Base-by-base conservation (phyloP, 2,797 vertebrate species). In the Nannoperca obscura region DNA sequence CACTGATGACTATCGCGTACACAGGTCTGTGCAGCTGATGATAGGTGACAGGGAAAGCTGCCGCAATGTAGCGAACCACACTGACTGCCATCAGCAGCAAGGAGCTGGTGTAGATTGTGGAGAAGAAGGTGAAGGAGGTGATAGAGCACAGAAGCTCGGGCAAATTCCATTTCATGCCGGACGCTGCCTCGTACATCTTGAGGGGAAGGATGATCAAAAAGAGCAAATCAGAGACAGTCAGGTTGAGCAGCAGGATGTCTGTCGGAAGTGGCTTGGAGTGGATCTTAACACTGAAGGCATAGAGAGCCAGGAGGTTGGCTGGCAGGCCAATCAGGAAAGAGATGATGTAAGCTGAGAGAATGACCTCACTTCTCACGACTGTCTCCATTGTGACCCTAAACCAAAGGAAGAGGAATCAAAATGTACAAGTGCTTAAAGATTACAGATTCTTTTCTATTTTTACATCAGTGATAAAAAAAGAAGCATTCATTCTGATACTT, bases 61-160 rank as follows among this genome's bases (percentile, higher is more conserved):
- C 93, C 0, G 86, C 94, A 0, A 97, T 77, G 66, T 96, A 97
- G 5, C 96, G 94, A 8, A 97, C 94, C 0, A 96, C 78, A 2
- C 96, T 96, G 72, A 97, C 88, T 0, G 95, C 94, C 0, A 94
- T 96, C 82, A 98, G 91, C 53, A 97, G 89, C 74, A 97, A 86
- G 1, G 95, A 94, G 91, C 96, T 97, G 86, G 95, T 94, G 86
- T 97, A 96, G 89, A 97, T 96, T 57, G 95, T 95, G 78, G 91
- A 94, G 90, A 94, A 97, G 80, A 96, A 97, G 62, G 81, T 87
- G 30, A 94, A 96, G 19, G 90, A 74, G 0, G 90, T 93, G 61
- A 96, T n/a, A 0, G 95, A 92, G 57, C 97, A 97, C 44, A 96
- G 8, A 1, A 67, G 10, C 3, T 1, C 0, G 0, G 95, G 85